Evolutionary conservation across 2,113 vertebrate species (phyloP).

Genomic region (Pygoscelis antarcticus): DNA sequence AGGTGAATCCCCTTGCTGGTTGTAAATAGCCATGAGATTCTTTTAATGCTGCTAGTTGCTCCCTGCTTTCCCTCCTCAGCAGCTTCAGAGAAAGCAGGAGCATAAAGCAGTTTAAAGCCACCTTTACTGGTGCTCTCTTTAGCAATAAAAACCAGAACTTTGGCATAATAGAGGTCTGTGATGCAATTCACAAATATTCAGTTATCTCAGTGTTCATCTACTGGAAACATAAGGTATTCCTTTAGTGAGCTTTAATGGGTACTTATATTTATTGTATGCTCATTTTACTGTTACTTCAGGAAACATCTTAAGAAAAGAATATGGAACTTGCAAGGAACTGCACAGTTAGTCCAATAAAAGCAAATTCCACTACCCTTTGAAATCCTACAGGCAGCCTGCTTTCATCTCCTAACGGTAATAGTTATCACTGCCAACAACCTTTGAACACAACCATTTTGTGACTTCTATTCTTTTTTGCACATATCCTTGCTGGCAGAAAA

Average conservation of each 20-base stretch:
- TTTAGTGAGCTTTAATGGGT: constrained; percentile 19
- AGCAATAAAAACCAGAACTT: neutral
- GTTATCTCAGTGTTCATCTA: constrained; percentile 6
- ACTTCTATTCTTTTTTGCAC: neutral
- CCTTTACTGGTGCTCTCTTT: neutral
- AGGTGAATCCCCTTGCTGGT: neutral
- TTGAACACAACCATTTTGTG: neutral
- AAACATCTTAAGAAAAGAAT: constrained; percentile 15
- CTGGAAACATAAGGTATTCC: neutral
- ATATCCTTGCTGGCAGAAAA: neutral
- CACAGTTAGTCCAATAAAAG: constrained; percentile 51
- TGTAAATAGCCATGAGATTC: neutral
- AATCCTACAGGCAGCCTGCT: constrained; percentile 52
- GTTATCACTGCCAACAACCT: constrained; percentile 35
- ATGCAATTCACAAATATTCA: neutral
- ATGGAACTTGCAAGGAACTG: constrained; percentile 8
- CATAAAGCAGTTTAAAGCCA: constrained; percentile 8
- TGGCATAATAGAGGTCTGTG: neutral
- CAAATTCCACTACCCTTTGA: constrained; percentile 44
- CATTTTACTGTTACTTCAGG: constrained; percentile 28
- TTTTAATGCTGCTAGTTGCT: neutral
- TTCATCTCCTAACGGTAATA: constrained; percentile 21
- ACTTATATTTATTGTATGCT: neutral
- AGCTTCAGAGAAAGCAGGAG: neutral
- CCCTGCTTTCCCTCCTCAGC: neutral